Evolutionary conservation across 2,888 invertebrate species (phyloP).

Genomic region (Lymantria monacha): DNA sequence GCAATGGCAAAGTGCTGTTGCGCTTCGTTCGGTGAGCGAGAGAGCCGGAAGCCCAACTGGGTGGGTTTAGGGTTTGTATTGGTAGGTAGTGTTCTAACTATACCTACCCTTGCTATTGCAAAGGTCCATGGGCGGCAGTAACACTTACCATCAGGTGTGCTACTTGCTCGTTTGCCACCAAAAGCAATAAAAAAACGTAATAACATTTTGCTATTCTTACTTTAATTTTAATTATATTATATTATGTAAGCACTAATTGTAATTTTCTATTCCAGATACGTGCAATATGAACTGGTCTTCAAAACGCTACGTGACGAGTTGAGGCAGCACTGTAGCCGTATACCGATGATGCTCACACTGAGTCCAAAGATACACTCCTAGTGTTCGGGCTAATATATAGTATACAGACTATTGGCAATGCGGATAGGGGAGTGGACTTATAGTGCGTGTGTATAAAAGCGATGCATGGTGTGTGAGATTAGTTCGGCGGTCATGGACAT

Average conservation of each 20-base stretch:
- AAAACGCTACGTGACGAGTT: constrained; percentile 31
- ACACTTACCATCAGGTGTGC: too few species aligned
- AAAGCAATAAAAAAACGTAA: too few species aligned
- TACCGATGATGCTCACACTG: constrained; percentile 47
- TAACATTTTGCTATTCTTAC: too few species aligned
- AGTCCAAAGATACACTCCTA: constrained; percentile 39
- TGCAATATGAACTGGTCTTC: constrained; percentile 51
- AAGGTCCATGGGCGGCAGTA: too few species aligned
- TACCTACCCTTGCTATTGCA: too few species aligned
- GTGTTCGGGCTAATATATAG: constrained; percentile 40
- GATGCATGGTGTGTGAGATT: constrained; percentile 81
- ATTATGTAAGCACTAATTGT: background rate
- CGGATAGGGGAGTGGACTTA: constrained; percentile 72
- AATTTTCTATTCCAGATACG: constrained; percentile 57
- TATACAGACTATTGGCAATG: constrained; percentile 60
- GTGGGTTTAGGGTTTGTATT: too few species aligned
- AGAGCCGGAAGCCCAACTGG: too few species aligned
- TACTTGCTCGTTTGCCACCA: too few species aligned
- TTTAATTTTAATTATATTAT: too few species aligned
- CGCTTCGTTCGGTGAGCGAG: too few species aligned
- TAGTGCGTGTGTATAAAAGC: constrained; percentile 74
- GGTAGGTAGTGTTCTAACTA: too few species aligned
- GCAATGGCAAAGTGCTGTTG: too few species aligned
- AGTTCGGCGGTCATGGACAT: constrained; percentile 76
- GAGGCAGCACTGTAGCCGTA: constrained; percentile 24